phyloP scores from a whole-genome alignment of 2,797 vertebrate genomes.

The Petrocephalus sullivani region DNA sequence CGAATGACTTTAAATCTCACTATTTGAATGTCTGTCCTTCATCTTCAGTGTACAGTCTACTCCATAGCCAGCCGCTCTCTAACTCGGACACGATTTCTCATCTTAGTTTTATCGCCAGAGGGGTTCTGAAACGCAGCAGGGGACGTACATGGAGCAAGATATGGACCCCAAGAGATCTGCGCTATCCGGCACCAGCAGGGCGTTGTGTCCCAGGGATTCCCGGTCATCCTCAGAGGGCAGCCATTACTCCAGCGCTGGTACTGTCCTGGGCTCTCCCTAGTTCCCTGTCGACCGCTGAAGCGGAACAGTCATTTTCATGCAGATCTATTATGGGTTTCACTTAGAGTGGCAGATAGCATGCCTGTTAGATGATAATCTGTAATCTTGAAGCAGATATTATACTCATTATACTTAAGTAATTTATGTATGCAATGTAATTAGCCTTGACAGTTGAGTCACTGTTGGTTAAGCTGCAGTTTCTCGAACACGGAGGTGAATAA shows the following conservation, averaged over 20 bases:
- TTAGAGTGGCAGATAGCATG: background rate
- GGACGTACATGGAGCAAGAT: slow-evolving; percentile 73
- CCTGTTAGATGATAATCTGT: background rate
- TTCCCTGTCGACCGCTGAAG: background rate
- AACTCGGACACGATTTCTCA: background rate
- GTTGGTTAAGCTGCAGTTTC: slow-evolving; percentile 3
- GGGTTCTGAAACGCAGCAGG: slow-evolving; percentile 75
- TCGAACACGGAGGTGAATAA: slow-evolving; percentile 38
- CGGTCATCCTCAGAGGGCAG: slow-evolving; percentile 69
- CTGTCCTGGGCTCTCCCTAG: slow-evolving; percentile 43
- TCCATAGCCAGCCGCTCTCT: background rate
- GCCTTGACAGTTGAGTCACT: background rate
- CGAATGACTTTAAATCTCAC: background rate
- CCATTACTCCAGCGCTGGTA: slow-evolving; percentile 64
- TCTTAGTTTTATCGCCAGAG: slow-evolving; percentile 42
- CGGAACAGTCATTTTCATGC: background rate
- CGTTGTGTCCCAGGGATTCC: slow-evolving; percentile 66
- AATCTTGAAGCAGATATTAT: background rate
- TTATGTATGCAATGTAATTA: background rate
- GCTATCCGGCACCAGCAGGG: slow-evolving; percentile 75
- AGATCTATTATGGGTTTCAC: background rate
- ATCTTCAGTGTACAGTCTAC: background rate
- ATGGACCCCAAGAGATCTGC: slow-evolving; percentile 90
- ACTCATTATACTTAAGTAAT: background rate
- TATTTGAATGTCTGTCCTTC: background rate